Base-by-base conservation (phyloP, 2,888 invertebrate species). In the Phlogophora meticulosa region DNA sequence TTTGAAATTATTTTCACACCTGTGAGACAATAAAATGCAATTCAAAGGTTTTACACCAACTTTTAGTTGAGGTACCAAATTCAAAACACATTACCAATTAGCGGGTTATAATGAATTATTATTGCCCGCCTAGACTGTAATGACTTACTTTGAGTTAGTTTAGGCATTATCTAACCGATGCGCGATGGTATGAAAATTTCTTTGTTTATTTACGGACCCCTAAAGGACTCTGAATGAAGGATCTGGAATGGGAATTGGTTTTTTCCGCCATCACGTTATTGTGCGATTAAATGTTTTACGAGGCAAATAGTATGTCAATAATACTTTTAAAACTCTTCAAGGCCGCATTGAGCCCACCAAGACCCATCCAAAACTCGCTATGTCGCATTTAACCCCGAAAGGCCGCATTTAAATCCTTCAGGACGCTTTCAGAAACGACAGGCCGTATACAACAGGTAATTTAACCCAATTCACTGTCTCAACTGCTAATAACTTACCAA, bases 401-500 rank as follows among this genome's bases (percentile, higher is more conserved):
- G 28, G n/a, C 1, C 10, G 15, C 38, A 52, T 40, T 10, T 32
- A 13, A 1, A 10, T 4, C 20, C 1, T 7, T 7, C 10, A 32
- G 10, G 28, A 2, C 28, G 28, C 28, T 5, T 28, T 5, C 28
- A 28, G 28, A n/a, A n/a, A n/a, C n/a, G n/a, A n/a, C 28, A 28
- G 5, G 9, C n/a, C n/a, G 10, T 10, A 45, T 36, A 11, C 9
- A 46, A 11, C 20, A 32, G 13, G 7, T 34, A 7, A 36, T 58
- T 45, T 53, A 46, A 34, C 9, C 4, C 10, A 58, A 62, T 75
- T 59, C 42, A 76, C 62, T 48, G 46, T 48, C 51, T 24, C 24
- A 61, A 24, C 36, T 22, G 7, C 20, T 42, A 55, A 58, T 40
- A 40, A 38, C 68, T 61, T 59, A 79, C 34, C 22, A 55, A 79